Evolutionary conservation across 2,888 invertebrate species (phyloP), one percentile per base, ranked within the genome.

Genomic region (Chaetogeoica ovagalla): DNA sequence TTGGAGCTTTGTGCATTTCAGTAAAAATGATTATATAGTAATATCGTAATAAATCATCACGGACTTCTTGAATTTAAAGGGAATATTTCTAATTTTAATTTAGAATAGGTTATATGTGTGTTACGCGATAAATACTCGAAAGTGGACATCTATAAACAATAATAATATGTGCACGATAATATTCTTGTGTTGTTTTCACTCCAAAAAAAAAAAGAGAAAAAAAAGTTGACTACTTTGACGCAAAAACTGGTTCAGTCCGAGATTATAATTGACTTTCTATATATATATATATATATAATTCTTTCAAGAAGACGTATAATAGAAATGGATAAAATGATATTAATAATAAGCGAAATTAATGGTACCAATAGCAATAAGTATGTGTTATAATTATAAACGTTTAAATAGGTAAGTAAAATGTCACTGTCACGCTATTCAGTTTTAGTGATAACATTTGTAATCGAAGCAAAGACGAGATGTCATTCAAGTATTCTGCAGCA

Each of bases 231-330:
- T 21, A 37, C 65, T 21, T 57, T 65, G 39, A 65, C 21, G 19
- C 55, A 66, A 75, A 75, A 75, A 75, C 74, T 75, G 74, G 74
- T 75, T 75, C 65, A 43, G 21, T 23, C 57, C 57, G 17, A 63
- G 55, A 8, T 37, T 19, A n/a, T 21, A 57, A 3, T 39, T 5
- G 39, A 75, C 74, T 75, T 75, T 75, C 74, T 75, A 65, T 30
- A 30, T 4, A 30, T 30, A 30, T 75, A 66, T 75, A 65, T 75
- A 65, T 30, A 30, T 4, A 30, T 30, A 30, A 30, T 57, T 75
- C 37, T 57, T 65, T 7, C 21, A 65, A 37, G 37, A 65, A 37
- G 37, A 43, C 30, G 4, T 39, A 23, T 21, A 48, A 62, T 55
- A 23, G 23, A 63, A 52, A 52, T 8, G 30, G 37, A n/a, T 52